phyloP scores from a whole-genome alignment of 2,113 vertebrate species.

The Neotragus pygmaeus region DNA sequence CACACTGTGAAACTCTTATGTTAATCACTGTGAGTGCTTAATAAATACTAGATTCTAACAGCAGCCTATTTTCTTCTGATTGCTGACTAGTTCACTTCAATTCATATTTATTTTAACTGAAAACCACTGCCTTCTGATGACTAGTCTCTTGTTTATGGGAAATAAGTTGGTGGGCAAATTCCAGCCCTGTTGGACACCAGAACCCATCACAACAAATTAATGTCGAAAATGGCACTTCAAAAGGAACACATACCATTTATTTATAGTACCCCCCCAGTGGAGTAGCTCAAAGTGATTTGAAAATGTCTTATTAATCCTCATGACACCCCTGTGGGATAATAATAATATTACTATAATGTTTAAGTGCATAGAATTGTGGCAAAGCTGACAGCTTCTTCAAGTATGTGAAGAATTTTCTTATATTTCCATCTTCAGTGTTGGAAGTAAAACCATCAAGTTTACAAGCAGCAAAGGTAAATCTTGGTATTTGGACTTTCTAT shows the following conservation, averaged over 20 bases:
- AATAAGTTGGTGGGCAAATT: slow-evolving; percentile 61
- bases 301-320: slow-evolving; percentile 67
- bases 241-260: slow-evolving; percentile 58
- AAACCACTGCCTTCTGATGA: slow-evolving; percentile 48
- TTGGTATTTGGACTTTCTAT: not conserved
- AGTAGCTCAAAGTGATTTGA: slow-evolving; percentile 62
- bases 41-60: slow-evolving; percentile 59
- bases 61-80: slow-evolving; percentile 57
- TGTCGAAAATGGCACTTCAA: slow-evolving; percentile 54
- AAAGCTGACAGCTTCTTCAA: slow-evolving; percentile 41
- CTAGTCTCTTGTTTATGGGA: slow-evolving; percentile 5
- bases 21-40: slow-evolving; percentile 47
- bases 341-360: slow-evolving; percentile 65
- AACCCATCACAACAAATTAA: slow-evolving; percentile 61
- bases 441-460: not conserved
- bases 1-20: slow-evolving; percentile 59
- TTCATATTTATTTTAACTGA: slow-evolving; percentile 61
- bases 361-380: slow-evolving; percentile 23
- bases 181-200: slow-evolving; percentile 56
- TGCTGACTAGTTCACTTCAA: slow-evolving; percentile 46
- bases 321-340: slow-evolving; percentile 70
- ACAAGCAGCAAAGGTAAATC: not conserved
- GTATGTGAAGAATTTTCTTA: not conserved
- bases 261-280: slow-evolving; percentile 47
- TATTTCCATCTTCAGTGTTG: not conserved